These are phyloP conservation scores for Bactericera cockerelli DNA, from an alignment of 1,140 invertebrate species.

Conservation along the genomic window DNA sequence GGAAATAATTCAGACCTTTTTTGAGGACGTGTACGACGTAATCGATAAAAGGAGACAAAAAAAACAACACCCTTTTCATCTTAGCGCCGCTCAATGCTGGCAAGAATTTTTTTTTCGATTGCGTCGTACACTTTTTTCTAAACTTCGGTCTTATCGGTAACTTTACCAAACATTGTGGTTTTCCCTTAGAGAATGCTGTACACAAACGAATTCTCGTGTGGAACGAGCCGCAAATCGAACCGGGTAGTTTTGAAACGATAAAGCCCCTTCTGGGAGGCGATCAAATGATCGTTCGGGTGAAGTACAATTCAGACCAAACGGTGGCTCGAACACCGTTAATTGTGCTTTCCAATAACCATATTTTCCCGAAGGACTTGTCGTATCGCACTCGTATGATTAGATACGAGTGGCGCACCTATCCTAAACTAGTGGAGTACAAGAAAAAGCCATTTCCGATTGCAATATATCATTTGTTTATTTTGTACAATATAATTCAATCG, in stretches of 20 bases:
- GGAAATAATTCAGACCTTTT: conserved; percentile 8
- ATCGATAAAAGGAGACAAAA: conserved; percentile 17
- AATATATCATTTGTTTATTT: conserved; percentile 3
- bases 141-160: conserved; percentile 27
- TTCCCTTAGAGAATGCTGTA: conserved; percentile 25
- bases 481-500: conserved; percentile 2
- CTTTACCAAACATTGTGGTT: conserved; percentile 25
- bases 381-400: conserved; percentile 13
- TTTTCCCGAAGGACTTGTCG: conserved; percentile 17
- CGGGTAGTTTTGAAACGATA: conserved; percentile 20
- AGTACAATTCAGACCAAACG: conserved; percentile 12
- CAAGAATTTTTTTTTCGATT: conserved; percentile 22
- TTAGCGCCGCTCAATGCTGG: conserved; percentile 17
- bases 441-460: conserved; percentile 10
- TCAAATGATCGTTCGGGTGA: conserved; percentile 9
- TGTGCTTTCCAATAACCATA: conserved; percentile 16
- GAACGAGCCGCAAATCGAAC: conserved; percentile 24
- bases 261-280: conserved; percentile 20
- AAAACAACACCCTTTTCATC: conserved; percentile 21
- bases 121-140: conserved; percentile 17
- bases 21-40: conserved; percentile 6
- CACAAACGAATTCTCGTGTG: conserved; percentile 24
- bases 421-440: not conserved
- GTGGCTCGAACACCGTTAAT: conserved; percentile 18
- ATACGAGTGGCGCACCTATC: conserved; percentile 11